A percentile compares a stretch with the other conserved stretches of the same genome.
Conservation (phyloP, 2,113 vertebrate species). For the Spheniscus mendiculus region DNA sequence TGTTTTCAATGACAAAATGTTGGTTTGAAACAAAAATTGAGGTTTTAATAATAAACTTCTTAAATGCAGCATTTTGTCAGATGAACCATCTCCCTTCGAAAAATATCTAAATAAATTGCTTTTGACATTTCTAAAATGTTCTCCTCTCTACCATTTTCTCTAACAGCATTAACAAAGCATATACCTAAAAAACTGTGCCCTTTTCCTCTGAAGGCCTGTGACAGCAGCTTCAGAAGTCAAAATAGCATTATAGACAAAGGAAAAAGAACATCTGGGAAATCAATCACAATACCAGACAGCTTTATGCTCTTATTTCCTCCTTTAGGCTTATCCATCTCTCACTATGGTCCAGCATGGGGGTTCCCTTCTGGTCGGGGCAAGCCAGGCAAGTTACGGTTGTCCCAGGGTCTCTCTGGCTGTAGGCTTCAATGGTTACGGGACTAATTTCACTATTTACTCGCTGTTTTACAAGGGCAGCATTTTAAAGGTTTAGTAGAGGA, state of each 20-base stretch:
- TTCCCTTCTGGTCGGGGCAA: fast-evolving
- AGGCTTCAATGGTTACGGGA: not conserved
- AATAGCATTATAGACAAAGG: not conserved
- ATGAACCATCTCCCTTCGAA: not conserved
- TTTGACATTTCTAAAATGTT: not conserved
- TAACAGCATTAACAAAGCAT: not conserved
- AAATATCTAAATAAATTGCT: not conserved
- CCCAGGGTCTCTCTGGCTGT: not conserved
- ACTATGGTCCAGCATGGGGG: too few relatives aligned
- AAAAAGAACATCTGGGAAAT: not conserved
- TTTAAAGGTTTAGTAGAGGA: not conserved
- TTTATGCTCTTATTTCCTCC: not conserved
- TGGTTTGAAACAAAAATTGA: not conserved
- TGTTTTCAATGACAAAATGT: not conserved
- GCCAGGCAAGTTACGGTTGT: fast-evolving
- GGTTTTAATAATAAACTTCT: not conserved
- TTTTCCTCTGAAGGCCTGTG: not conserved
- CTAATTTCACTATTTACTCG: fast-evolving
- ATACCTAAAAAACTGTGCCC: not conserved
- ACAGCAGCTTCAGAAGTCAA: not conserved
- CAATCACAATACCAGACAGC: too few relatives aligned
- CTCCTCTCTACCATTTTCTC: not conserved
- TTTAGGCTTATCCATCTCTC: not conserved
- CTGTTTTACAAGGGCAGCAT: not conserved
- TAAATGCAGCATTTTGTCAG: not conserved